Conservation (phyloP, 2,113 vertebrate species). For the Apodemus speciosus region DNA sequence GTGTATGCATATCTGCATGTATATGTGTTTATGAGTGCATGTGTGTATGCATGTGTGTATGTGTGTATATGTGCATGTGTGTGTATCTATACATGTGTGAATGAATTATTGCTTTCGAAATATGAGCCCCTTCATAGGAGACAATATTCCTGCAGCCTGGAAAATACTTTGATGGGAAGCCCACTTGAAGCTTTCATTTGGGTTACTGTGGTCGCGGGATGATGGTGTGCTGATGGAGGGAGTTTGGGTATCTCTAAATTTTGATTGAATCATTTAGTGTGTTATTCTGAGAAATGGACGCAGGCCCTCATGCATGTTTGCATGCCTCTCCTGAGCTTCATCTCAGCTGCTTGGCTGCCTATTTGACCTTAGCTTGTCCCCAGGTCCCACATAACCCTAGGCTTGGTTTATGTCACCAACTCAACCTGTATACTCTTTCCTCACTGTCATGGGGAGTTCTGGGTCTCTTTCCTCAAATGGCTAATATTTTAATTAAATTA, state of each 20-base stretch:
- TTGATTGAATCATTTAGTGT: not conserved
- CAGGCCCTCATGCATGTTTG: not conserved
- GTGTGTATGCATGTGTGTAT: not conserved
- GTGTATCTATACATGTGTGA: not conserved
- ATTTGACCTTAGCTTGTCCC: not conserved
- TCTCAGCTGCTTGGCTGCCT: too few relatives aligned
- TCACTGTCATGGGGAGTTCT: not conserved
- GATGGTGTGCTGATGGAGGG: too few relatives aligned
- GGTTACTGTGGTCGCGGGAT: rapidly evolving
- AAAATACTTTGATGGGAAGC: rapidly evolving
- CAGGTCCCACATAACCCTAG: rapidly evolving
- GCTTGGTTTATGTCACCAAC: not conserved
- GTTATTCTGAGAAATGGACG: not conserved
- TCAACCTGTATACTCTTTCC: rapidly evolving
- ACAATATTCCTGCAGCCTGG: not conserved
- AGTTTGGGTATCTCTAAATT: not conserved
- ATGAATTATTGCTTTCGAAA: not conserved
- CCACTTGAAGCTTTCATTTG: not conserved
- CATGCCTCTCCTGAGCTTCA: not conserved
- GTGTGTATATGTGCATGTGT: not conserved
- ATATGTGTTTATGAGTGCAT: not conserved
- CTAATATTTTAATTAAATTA: not conserved
- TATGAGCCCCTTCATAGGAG: not conserved
- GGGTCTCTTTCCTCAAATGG: not conserved
- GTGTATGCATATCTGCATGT: too few relatives aligned